Conservation (phyloP, 2,888 invertebrate species). For the Ophion costatus region DNA sequence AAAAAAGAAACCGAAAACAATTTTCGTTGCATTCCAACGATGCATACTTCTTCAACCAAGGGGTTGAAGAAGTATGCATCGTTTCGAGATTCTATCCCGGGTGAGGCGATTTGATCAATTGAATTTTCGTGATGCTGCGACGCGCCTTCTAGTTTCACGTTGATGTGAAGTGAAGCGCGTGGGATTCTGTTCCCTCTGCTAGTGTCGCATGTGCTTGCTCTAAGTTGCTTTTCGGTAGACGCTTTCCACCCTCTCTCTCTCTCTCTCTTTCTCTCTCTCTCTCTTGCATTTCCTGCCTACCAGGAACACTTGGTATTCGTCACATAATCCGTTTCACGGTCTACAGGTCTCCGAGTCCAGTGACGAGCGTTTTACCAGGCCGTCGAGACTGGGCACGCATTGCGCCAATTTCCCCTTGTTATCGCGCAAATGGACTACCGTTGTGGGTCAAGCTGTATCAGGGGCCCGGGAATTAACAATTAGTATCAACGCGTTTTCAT, state of each 20-base stretch:
- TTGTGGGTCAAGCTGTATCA: not conserved
- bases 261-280: not conserved
- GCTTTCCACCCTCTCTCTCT: not conserved
- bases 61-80: too few species aligned
- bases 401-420: constrained; percentile 3
- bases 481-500: constrained; percentile 50
- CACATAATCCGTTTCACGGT: constrained; percentile 50
- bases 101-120: constrained; percentile 10
- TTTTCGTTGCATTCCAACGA: too few species aligned
- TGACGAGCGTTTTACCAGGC: constrained; percentile 25
- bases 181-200: constrained; percentile 1
- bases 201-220: not conserved
- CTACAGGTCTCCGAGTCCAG: not conserved
- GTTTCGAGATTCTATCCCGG: constrained; percentile 5
- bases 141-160: constrained; percentile 31
- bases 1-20: too few species aligned
- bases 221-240: constrained; percentile 10
- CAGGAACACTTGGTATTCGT: constrained; percentile 10
- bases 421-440: constrained; percentile 33
- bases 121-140: constrained; percentile 26
- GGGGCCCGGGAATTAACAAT: constrained; percentile 49
- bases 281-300: too few species aligned
- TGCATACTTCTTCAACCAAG: too few species aligned
- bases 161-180: constrained; percentile 22
- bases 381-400: not conserved